These are phyloP conservation scores for Latrodectus elegans DNA, from an alignment of 2,888 invertebrate genomes.

Conservation along the genomic window DNA sequence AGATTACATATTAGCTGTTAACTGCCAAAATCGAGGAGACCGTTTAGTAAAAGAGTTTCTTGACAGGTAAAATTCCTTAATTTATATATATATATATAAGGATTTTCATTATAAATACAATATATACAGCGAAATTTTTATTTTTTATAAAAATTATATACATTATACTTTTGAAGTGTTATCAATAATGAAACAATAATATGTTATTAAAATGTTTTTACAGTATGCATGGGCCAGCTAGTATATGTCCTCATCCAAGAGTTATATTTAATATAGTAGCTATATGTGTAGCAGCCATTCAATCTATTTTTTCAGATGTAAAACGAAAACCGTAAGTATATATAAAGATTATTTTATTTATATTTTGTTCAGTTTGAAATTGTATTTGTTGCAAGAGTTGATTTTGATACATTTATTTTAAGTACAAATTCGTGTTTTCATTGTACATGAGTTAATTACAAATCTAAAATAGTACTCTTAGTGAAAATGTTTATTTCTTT, in stretches of 20 bases:
- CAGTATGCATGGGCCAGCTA: constrained; percentile 83
- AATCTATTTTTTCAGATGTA: constrained; percentile 77
- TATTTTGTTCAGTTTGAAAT: too few relatives aligned
- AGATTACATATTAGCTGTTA: constrained; percentile 83
- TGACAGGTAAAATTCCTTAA: constrained; percentile 75
- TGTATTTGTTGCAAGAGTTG: too few relatives aligned
- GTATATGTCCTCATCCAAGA: constrained; percentile 85
- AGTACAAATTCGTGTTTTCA: too few relatives aligned
- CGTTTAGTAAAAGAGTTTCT: constrained; percentile 83
- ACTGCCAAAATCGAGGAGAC: constrained; percentile 83
- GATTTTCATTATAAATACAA: too few relatives aligned
- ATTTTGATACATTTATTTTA: too few relatives aligned
- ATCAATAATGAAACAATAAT: too few relatives aligned
- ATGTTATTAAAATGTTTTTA: constrained; percentile 13
- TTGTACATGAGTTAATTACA: too few relatives aligned
- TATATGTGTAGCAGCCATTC: constrained; percentile 85
- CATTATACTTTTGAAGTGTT: background rate
- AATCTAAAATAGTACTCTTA: too few relatives aligned
- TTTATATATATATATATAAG: too few relatives aligned
- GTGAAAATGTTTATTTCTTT: too few relatives aligned
- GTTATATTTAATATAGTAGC: constrained; percentile 87
- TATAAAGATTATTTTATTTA: background rate
- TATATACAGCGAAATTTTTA: background rate
- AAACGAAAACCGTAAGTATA: constrained; percentile 70
- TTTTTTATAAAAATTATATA: background rate